These are phyloP conservation scores for Cephus sareptanus DNA, from an alignment of 2,888 invertebrate species.

Conservation along the genomic window DNA sequence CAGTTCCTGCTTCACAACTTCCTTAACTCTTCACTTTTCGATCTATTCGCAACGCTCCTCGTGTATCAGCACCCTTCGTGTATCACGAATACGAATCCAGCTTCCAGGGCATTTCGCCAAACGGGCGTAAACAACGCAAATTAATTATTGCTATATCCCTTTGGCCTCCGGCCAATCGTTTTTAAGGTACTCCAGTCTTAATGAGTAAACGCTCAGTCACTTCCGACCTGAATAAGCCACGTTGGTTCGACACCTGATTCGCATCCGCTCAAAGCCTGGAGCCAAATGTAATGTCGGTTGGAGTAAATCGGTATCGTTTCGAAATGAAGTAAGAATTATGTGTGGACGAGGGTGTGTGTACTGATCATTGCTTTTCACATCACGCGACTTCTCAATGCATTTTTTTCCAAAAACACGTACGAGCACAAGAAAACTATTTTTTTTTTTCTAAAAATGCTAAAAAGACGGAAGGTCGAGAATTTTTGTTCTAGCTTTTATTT, in stretches of 20 bases:
- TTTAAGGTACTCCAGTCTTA: not conserved
- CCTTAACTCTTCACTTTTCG: not conserved
- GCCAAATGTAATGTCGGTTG: not conserved
- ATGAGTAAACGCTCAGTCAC: not conserved
- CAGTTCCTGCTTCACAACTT: not conserved
- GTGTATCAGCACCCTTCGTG: conserved; percentile 1
- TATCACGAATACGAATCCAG: not conserved
- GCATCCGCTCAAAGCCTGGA: not conserved
- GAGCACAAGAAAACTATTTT: not conserved
- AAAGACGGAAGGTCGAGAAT: not conserved
- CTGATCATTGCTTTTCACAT: not conserved
- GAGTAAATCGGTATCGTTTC: not conserved
- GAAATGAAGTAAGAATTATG: not conserved
- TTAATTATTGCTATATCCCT: not conserved
- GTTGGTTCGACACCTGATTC: not conserved
- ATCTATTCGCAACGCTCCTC: not conserved
- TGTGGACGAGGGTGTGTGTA: too few relatives aligned
- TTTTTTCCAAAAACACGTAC: too few relatives aligned
- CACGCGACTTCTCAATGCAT: too few relatives aligned
- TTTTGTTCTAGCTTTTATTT: not conserved
- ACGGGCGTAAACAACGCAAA: not conserved
- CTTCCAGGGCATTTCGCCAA: not conserved
- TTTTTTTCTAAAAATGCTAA: not conserved
- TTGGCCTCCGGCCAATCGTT: not conserved
- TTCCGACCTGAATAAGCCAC: not conserved